Base-by-base conservation (phyloP, 2,888 invertebrate species). In the Microdon myrmicae region DNA sequence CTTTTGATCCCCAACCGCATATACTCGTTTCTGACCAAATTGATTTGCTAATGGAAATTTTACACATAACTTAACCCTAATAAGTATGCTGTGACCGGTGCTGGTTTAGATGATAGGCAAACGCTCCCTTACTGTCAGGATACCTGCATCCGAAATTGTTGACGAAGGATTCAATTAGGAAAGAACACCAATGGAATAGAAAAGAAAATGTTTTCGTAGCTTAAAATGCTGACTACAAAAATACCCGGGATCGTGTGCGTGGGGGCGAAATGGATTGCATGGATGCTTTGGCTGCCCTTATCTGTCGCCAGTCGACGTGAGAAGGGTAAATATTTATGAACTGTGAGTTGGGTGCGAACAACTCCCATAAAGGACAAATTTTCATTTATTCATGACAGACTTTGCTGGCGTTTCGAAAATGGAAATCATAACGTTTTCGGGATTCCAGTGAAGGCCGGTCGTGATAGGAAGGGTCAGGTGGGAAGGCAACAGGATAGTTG, bases 241-340 rank as follows among this genome's bases (percentile, higher is more conserved):
- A n/a, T n/a, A 8, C 4, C 8, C 14, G 3, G 12, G 17, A 25
- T 28, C 41, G 14, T 38, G 22, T 58, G 28, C 19, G 1, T 49
- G 48, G 38, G 35, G 6, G n/a, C n/a, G n/a, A n/a, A n/a, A n/a
- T n/a, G n/a, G n/a, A n/a, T n/a, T n/a, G n/a, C n/a, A n/a, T n/a
- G n/a, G n/a, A n/a, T n/a, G n/a, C n/a, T n/a, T n/a, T n/a, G n/a
- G 34, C 25, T 39, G 39, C 48, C 55, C 54, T 59, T 59, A 39
- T 45, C 53, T 43, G 7, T 19, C 47, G 25, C 28, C 23, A 14
- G 16, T 25, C 20, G 28, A 29, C 47, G 61, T 51, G 61, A 64
- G 53, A 64, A 64, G 64, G 64, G 64, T 64, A 64, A 64, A 64
- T 58, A 58, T 64, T 64, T 64, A 58, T 58, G 51, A 53, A 58